Base-by-base conservation (phyloP, 1,140 invertebrate genomes). In the Pseudomyrmex pallidus region DNA sequence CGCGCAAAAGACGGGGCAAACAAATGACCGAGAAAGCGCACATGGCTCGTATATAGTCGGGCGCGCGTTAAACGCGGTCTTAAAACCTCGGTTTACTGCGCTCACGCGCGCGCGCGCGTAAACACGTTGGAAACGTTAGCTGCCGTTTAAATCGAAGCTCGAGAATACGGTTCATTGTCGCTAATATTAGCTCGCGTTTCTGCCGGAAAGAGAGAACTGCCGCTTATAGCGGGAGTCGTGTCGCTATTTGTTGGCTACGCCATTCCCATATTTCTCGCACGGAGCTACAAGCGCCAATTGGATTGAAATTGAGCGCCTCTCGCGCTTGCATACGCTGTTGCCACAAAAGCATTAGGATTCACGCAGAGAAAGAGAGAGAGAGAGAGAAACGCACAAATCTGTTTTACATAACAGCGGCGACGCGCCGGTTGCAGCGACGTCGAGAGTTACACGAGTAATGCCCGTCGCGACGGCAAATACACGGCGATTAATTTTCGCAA, bases 401-500 rank as follows among this genome's bases (percentile, higher is more conserved):
- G 44, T 17, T 70, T 78, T 78, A 59, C 76, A 25, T 78, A 78
- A 78, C 50, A 12, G 48, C 74, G 61, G 61, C 35, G 35, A 35
- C 35, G 54, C 63, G 22, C 25, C 63, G 74, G 68, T 12, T 48
- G 52, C 67, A 70, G 35, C 35, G 2, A 59, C 64, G 64, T 44
- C 74, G 20, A 8, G 52, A 68, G 63, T 66, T 57, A 57, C 64
- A 68, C 44, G 52, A 48, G 17, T 22, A 22, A 68, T 35, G 12
- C 35, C 50, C 52, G 20, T 64, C 52, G 35, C 52, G 17, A 52
- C 22, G 13, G 35, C 35, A 35, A 35, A 17, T 56, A 22, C 2
- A 54, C n/a, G 57, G 54, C 76, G 20, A 70, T 78, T 59, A 78
- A 78, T 78, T 78, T 78, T 68, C 54, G 76, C 48, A 70, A 78